phyloP scores from a whole-genome alignment of 2,888 invertebrate genomes.

The Diaprepes abbreviatus region DNA sequence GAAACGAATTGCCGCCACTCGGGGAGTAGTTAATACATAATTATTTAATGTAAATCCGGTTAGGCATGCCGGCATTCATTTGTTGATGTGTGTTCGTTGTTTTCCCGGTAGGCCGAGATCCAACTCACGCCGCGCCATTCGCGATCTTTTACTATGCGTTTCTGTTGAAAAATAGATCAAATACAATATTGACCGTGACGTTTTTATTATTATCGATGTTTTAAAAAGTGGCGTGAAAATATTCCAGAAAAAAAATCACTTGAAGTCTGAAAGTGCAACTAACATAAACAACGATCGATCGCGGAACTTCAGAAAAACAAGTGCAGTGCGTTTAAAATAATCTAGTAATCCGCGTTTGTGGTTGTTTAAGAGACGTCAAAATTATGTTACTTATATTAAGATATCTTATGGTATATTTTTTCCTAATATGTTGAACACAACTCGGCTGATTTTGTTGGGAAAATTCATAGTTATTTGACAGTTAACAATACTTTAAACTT shows the following conservation, averaged over 20 bases:
- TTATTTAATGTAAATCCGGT: slow-evolving; percentile 47
- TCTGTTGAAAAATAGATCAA: not conserved
- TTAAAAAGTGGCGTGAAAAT: too few relatives aligned
- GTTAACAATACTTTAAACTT: too few relatives aligned
- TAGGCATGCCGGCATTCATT: slow-evolving; percentile 42
- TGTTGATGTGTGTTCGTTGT: slow-evolving; percentile 37
- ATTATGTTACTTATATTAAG: too few relatives aligned
- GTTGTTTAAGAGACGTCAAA: too few relatives aligned
- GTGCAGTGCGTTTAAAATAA: not conserved
- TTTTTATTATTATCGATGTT: not conserved
- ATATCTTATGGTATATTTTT: too few relatives aligned
- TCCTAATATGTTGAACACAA: too few relatives aligned
- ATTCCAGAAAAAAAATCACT: not conserved
- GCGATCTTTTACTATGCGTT: not conserved
- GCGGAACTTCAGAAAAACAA: slow-evolving; percentile 2
- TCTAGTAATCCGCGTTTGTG: too few relatives aligned
- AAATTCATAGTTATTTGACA: too few relatives aligned
- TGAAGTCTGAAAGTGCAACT: not conserved
- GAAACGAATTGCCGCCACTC: slow-evolving; percentile 39
- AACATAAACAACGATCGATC: not conserved
- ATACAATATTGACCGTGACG: too few relatives aligned
- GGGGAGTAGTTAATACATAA: slow-evolving; percentile 45
- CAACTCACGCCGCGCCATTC: not conserved
- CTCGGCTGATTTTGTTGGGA: too few relatives aligned
- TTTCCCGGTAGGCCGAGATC: slow-evolving; percentile 15